These are phyloP conservation scores for Montipora cactus DNA, from an alignment of 64 coral and sea anemone species.

Conservation along the genomic window DNA sequence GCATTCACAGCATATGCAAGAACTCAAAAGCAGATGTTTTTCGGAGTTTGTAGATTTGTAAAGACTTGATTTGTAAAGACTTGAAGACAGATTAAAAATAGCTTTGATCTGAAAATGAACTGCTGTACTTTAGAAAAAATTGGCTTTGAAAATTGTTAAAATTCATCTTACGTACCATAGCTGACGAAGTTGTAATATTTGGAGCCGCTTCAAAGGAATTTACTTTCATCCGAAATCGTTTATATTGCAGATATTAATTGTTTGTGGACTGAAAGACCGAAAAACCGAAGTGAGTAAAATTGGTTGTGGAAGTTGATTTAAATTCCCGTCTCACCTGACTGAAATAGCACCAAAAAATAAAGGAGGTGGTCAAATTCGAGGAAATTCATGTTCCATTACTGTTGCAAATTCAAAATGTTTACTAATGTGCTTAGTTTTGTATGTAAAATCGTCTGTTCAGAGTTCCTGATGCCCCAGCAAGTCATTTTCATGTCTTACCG, in stretches of 20 bases:
- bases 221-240: background rate
- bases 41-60: background rate
- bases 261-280: background rate
- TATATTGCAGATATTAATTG: background rate
- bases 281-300: background rate
- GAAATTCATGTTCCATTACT: background rate
- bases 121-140: background rate
- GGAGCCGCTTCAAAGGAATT: background rate
- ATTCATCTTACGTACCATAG: background rate
- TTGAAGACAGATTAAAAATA: background rate
- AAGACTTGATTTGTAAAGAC: background rate
- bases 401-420: too few relatives aligned
- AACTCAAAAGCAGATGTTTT: too few relatives aligned
- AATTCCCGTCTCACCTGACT: background rate
- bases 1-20: too few relatives aligned
- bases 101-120: background rate
- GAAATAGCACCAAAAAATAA: background rate
- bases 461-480: slow-evolving; percentile 24
- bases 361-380: background rate
- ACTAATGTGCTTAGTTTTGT: too few relatives aligned
- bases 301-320: too few relatives aligned
- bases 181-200: background rate
- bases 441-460: background rate
- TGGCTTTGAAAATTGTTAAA: background rate
- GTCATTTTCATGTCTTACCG: background rate